phyloP scores from a whole-genome alignment of 2,113 vertebrate genomes.

The Melozone crissalis region DNA sequence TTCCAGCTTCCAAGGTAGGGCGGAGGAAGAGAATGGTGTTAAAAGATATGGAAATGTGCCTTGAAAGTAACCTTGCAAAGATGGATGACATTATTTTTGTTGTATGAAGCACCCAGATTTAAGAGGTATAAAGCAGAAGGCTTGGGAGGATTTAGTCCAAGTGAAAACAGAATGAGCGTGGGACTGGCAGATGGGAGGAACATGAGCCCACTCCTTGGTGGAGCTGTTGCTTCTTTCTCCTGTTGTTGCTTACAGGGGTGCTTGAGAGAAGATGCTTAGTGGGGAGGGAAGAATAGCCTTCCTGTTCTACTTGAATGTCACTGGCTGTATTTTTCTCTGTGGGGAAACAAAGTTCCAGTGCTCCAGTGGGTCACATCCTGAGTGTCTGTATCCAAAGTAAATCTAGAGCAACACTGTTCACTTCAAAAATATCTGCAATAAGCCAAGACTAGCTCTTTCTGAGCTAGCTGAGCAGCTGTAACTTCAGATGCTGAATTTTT shows the following conservation, averaged over 20 bases:
- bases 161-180: conserved; percentile 28
- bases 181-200: conserved; percentile 7
- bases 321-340: neutral
- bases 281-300: neutral
- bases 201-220: neutral
- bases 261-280: neutral
- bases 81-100: neutral
- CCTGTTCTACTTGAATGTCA: neutral
- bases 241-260: neutral
- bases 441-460: neutral
- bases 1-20: neutral
- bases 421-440: neutral
- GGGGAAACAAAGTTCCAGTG: accelerated
- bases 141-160: conserved; percentile 11
- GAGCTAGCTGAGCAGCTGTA: conserved; percentile 4
- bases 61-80: conserved; percentile 29
- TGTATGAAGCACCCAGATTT: neutral
- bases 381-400: neutral
- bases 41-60: neutral
- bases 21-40: neutral
- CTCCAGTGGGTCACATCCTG: neutral
- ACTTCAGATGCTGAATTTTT: conserved; percentile 9
- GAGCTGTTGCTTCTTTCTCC: neutral
- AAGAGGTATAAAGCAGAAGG: neutral
- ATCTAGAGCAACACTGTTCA: neutral